Conservation (phyloP, 2,797 vertebrate genomes). For the Labroides dimidiatus region DNA sequence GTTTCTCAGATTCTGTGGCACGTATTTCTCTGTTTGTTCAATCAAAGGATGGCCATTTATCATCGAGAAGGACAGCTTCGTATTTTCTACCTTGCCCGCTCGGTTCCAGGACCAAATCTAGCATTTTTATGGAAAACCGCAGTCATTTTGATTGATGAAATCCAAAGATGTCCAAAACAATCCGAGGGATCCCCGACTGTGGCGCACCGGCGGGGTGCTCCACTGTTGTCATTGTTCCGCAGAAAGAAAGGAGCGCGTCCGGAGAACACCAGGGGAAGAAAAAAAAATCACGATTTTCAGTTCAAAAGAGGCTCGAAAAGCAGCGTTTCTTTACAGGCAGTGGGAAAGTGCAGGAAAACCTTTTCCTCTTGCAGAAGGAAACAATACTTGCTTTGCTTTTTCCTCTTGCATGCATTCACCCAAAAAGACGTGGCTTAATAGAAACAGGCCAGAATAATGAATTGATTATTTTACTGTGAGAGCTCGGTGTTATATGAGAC, state of each 20-base stretch:
- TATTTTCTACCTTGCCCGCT: constrained; percentile 98
- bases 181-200: constrained; percentile 98
- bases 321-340: constrained; percentile 94
- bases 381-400: constrained; percentile 87
- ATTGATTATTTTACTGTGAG: constrained; percentile 80
- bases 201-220: constrained; percentile 96
- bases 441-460: constrained; percentile 74
- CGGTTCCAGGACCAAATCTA: constrained; percentile 97
- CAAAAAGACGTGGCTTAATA: constrained; percentile 64
- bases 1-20: constrained; percentile 71
- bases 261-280: constrained; percentile 91
- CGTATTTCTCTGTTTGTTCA: constrained; percentile 87
- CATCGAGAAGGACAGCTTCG: constrained; percentile 98
- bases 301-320: constrained; percentile 91
- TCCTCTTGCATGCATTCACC: constrained; percentile 72
- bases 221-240: constrained; percentile 98
- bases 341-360: constrained; percentile 90
- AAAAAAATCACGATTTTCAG: constrained; percentile 93
- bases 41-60: constrained; percentile 99
- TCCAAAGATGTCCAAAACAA: constrained; percentile 99
- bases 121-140: constrained; percentile 99
- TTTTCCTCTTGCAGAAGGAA: constrained; percentile 89
- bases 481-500: constrained; percentile 61
- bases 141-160: constrained; percentile 99
- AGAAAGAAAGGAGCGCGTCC: constrained; percentile 90